phyloP scores from a whole-genome alignment of 2,113 vertebrate genomes.

The Gymnarchus niloticus region DNA sequence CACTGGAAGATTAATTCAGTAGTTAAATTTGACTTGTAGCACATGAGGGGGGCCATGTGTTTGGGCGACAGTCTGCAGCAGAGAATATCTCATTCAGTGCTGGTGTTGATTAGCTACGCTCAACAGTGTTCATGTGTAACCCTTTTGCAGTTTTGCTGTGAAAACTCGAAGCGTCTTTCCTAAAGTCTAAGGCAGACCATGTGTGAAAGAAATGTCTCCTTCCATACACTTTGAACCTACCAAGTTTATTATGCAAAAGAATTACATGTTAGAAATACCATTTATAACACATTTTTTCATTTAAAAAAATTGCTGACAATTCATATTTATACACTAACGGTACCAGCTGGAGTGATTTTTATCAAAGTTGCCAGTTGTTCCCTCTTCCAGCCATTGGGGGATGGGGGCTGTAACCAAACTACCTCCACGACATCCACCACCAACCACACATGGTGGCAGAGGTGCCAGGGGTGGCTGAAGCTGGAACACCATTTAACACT shows the following conservation, averaged over 20 bases:
- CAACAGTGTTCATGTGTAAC: neutral
- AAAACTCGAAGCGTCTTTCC: neutral
- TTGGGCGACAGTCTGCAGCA: no score
- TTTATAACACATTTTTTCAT: neutral
- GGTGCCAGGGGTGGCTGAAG: neutral
- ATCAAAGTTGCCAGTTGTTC: slow-evolving; percentile 29
- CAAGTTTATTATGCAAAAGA: slow-evolving; percentile 68
- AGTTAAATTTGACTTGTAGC: no score
- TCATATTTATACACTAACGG: slow-evolving; percentile 45
- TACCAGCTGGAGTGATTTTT: slow-evolving; percentile 34
- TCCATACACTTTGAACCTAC: slow-evolving; percentile 45
- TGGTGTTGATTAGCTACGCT: neutral
- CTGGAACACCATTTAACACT: neutral
- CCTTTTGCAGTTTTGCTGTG: neutral
- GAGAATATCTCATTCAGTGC: neutral
- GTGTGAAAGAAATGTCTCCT: neutral
- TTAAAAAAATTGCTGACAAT: slow-evolving; percentile 32
- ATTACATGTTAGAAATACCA: slow-evolving; percentile 46
- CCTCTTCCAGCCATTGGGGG: neutral
- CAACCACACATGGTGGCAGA: neutral
- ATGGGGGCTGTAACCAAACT: neutral
- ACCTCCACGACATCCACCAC: neutral
- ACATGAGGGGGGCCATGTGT: no score
- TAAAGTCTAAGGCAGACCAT: neutral
- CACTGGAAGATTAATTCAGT: no score